A percentile compares a stretch with the other conserved stretches of the same genome.
phyloP scores from a whole-genome alignment of 2,797 vertebrate genomes.

The Delichon dasypus region DNA sequence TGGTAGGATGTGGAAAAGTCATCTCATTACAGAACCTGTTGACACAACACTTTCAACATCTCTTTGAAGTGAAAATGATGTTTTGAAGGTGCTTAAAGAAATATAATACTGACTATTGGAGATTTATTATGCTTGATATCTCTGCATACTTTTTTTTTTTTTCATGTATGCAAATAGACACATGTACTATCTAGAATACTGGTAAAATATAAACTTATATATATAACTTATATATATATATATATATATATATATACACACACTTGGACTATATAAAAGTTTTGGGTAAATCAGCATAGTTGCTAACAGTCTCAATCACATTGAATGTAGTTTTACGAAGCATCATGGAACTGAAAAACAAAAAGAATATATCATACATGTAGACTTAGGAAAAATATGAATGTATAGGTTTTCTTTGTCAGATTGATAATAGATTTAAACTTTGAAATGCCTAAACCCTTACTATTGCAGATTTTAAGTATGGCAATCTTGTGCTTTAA shows the following conservation, averaged over 20 bases:
- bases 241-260: too few relatives aligned
- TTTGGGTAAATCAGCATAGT: background rate
- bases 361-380: background rate
- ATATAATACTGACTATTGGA: background rate
- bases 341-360: accelerated
- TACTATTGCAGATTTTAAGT: background rate
- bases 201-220: background rate
- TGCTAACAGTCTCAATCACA: background rate
- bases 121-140: background rate
- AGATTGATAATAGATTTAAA: background rate
- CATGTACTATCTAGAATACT: background rate
- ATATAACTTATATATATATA: too few relatives aligned
- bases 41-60: background rate
- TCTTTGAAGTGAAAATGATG: constrained; percentile 17
- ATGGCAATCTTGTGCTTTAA: background rate
- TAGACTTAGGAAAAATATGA: background rate
- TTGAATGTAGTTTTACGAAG: background rate
- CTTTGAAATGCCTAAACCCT: background rate
- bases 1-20: background rate
- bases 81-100: background rate
- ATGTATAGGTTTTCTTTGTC: background rate
- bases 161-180: background rate
- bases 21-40: background rate
- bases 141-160: background rate
- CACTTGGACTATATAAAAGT: background rate